Evolutionary conservation across 2,797 vertebrate species (phyloP).

Genomic region (Myotis vivesi): DNA sequence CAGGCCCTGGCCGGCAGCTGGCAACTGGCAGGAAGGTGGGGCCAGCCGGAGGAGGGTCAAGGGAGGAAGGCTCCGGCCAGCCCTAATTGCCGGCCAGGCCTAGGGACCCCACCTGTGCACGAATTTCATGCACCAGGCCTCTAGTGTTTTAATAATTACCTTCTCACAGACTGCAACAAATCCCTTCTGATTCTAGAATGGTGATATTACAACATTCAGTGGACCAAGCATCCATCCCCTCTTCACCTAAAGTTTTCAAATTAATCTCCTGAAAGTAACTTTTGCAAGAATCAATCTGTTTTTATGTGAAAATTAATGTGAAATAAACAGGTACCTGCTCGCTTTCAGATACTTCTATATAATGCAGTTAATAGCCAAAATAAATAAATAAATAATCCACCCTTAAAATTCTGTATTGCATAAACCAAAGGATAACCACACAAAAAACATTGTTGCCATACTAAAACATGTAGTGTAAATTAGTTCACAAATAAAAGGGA

Average conservation of each 20-base stretch:
- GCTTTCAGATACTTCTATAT: not conserved
- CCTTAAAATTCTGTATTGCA: not conserved
- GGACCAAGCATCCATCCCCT: not conserved
- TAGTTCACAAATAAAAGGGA: conserved; percentile 20
- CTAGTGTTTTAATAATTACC: not conserved
- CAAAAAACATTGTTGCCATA: not conserved
- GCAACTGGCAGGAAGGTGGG: too few relatives aligned
- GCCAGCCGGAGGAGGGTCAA: too few relatives aligned
- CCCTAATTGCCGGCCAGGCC: too few relatives aligned
- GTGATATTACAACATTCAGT: not conserved
- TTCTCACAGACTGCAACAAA: not conserved
- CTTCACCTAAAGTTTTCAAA: not conserved
- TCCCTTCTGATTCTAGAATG: conserved; percentile 2
- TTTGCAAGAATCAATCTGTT: not conserved
- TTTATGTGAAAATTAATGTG: conserved; percentile 12
- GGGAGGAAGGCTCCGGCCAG: too few relatives aligned
- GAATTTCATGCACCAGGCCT: too few relatives aligned
- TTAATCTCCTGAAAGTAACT: conserved; percentile 12
- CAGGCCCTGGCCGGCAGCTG: too few relatives aligned
- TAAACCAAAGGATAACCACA: conserved; percentile 29
- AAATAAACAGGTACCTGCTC: not conserved
- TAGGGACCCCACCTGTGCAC: too few relatives aligned
- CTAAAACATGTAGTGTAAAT: not conserved
- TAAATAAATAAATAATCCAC: not conserved
- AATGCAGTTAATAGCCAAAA: not conserved